Evolutionary conservation across 2,113 vertebrate species (phyloP).

Genomic region (Mustela lutreola): DNA sequence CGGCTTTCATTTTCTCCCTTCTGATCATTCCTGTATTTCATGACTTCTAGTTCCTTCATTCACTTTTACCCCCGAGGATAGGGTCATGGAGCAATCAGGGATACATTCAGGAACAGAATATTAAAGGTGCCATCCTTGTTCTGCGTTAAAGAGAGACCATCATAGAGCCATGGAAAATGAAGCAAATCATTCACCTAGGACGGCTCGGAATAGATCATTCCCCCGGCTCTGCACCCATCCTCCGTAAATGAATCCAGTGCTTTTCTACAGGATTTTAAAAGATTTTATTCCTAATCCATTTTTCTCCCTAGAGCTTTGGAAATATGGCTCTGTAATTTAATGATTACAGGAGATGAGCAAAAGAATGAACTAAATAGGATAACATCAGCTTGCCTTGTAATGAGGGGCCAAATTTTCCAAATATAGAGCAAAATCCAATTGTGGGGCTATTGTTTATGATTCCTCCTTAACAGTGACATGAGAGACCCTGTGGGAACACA

Average conservation of each 20-base stretch:
- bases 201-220: constrained; percentile 68
- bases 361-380: constrained; percentile 75
- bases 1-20: constrained; percentile 68
- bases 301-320: constrained; percentile 74
- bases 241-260: constrained; percentile 55
- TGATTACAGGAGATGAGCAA: constrained; percentile 80
- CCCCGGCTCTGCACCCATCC: constrained; percentile 51
- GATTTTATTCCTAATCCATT: constrained; percentile 78
- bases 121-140: constrained; percentile 50
- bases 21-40: constrained; percentile 53
- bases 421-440: constrained; percentile 82
- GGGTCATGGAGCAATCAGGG: constrained; percentile 33
- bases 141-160: constrained; percentile 50
- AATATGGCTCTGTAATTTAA: constrained; percentile 79
- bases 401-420: constrained; percentile 73
- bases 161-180: constrained; percentile 44
- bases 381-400: constrained; percentile 72
- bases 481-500: background rate
- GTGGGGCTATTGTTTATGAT: constrained; percentile 60
- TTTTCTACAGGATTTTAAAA: constrained; percentile 61
- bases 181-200: constrained; percentile 63
- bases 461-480: constrained; percentile 42
- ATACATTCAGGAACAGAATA: background rate
- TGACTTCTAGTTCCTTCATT: constrained; percentile 22
- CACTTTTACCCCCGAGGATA: background rate